phyloP scores from a whole-genome alignment of 2,113 vertebrate genomes.

The Rhinichthys klamathensis region DNA sequence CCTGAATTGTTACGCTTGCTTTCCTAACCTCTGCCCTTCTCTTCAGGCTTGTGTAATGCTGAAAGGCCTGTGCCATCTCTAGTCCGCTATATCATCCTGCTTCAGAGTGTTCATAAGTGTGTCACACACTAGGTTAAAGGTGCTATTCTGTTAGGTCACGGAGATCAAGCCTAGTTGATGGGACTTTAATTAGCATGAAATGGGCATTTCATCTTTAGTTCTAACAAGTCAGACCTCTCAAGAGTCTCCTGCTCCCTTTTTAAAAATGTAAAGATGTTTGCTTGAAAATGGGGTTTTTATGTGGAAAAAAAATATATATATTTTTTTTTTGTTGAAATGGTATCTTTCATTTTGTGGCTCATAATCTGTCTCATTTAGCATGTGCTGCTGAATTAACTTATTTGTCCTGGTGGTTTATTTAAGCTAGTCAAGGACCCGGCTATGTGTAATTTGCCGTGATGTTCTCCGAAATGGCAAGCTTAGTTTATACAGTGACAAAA shows the following conservation, averaged over 20 bases:
- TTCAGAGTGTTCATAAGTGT: background rate
- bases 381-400: background rate
- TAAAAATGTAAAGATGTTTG: background rate
- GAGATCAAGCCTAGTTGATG: constrained; percentile 16
- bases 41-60: constrained; percentile 8
- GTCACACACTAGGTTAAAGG: constrained; percentile 30
- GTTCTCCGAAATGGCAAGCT: background rate
- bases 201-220: constrained; percentile 29
- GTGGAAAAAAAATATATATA: background rate
- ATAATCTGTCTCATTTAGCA: background rate
- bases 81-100: constrained; percentile 1
- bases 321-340: background rate
- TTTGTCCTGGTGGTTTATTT: constrained; percentile 29
- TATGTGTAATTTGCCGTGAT: constrained; percentile 19
- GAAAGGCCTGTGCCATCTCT: constrained; percentile 24
- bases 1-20: constrained; percentile 13
- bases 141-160: constrained; percentile 41
- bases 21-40: constrained; percentile 46
- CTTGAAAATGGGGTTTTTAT: background rate
- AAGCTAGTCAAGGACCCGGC: background rate
- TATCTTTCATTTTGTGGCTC: constrained; percentile 9
- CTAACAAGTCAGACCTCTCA: background rate
- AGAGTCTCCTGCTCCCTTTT: background rate
- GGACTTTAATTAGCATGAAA: constrained; percentile 44
- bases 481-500: constrained; percentile 14